Percentiles rank a stretch among this genome's conserved stretches.
These are phyloP conservation scores for Chrysolina americana DNA, from an alignment of 2,888 invertebrate species.

Conservation along the genomic window DNA sequence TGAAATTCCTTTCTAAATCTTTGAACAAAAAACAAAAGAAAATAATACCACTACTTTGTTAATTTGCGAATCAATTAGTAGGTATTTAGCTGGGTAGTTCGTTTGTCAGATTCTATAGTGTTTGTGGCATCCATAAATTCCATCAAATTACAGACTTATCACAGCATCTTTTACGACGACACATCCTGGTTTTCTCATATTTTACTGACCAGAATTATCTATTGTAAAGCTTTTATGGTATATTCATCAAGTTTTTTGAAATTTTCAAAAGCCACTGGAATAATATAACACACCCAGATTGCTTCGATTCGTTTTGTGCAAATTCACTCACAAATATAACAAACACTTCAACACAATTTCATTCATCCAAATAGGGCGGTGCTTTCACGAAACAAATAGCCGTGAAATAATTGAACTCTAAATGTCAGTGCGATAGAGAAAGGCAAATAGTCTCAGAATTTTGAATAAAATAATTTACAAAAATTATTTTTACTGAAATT, in stretches of 20 bases:
- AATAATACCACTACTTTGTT: no score
- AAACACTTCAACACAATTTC: background rate
- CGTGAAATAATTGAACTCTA: background rate
- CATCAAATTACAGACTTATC: no score
- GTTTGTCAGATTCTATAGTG: no score
- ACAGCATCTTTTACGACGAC: no score
- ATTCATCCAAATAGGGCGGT: conserved; percentile 14
- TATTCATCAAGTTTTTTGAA: background rate
- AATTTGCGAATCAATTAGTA: no score
- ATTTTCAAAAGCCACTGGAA: background rate
- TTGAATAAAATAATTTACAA: background rate
- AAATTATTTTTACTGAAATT: background rate
- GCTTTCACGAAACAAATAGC: conserved; percentile 15
- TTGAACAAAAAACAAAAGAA: no score
- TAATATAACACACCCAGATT: conserved; percentile 28
- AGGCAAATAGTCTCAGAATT: background rate
- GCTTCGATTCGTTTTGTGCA: conserved; percentile 36
- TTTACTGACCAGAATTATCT: no score
- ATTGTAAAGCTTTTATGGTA: no score
- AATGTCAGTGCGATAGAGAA: conserved; percentile 12
- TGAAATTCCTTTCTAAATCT: no score
- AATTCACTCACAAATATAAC: background rate
- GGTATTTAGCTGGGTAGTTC: no score
- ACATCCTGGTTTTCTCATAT: no score
- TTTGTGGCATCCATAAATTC: no score